Base-by-base conservation (phyloP, 2,797 vertebrate species). In the Manis javanica region DNA sequence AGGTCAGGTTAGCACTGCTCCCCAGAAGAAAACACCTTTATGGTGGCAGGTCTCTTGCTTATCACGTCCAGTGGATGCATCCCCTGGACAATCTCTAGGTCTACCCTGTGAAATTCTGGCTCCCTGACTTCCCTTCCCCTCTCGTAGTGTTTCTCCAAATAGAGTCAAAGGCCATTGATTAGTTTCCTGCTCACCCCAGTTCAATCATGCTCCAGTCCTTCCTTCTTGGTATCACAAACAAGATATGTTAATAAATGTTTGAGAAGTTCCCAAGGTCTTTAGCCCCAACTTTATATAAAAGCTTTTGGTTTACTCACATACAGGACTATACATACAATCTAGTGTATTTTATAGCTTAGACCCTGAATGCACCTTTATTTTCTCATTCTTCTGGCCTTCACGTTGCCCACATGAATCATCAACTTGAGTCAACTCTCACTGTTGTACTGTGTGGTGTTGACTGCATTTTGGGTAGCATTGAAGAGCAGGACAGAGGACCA, bases 161-260 rank as follows among this genome's bases (percentile, higher is more conserved):
- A 75, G 14, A 77, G 6, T 86, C 49, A 39, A n/a, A 91, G 26
- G 3, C 14, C n/a, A 6, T 21, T 59, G 57, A 18, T 42, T n/a
- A 46, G 26, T 7, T 71, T 64, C 23, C 63, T 72, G 4, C 11
- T 19, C 7, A 9, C 2, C 1, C 0, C 4, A 0, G 59, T 49
- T 57, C 24, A 19, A 34, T 7, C 19, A 24, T 18, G 66, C 51
- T 34, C 24, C 19, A 21, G 14, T 16, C 0, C 49, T 53, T 19
- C 59, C 85, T 78, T 77, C 31, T 46, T 51, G 21, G 34, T 18
- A 19, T n/a, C 49, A 37, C 71, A 87, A 29, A 7, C 37, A 74
- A 86, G 37, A 51, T 9, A 29, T 23, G 26, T 53, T 24, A 78
- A 5, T 74, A 57, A 75, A 3, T 46, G 8, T 51, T 72, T 51